These are phyloP conservation scores for Apocrypta bakeri DNA, from an alignment of 1,140 invertebrate species.

Conservation along the genomic window DNA sequence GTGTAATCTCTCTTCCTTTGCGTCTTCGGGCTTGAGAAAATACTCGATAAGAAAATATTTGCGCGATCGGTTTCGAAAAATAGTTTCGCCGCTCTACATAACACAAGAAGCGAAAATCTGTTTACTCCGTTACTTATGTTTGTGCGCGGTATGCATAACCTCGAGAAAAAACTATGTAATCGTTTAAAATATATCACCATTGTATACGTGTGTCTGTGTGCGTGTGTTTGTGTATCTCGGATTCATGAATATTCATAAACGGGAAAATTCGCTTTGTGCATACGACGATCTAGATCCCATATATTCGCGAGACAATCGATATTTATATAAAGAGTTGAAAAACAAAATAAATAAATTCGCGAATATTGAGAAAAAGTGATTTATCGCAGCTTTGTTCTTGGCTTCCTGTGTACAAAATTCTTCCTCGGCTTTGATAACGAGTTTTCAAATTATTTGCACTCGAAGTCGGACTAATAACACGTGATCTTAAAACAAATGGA, in stretches of 20 bases:
- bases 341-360: not conserved
- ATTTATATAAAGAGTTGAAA: too few species aligned
- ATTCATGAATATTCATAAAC: not conserved
- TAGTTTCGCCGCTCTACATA: not conserved
- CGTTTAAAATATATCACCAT: constrained; percentile 9
- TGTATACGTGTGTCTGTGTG: too few species aligned
- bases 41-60: constrained; percentile 30
- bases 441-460: too few species aligned
- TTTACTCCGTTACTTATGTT: not conserved
- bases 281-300: not conserved
- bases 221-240: not conserved
- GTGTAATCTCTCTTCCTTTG: not conserved
- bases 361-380: not conserved
- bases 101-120: not conserved
- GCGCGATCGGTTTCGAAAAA: constrained; percentile 20
- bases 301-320: not conserved
- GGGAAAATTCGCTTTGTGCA: not conserved
- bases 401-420: too few species aligned
- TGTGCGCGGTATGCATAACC: not conserved
- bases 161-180: not conserved
- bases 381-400: not conserved
- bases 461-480: too few species aligned
- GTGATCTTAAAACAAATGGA: too few species aligned
- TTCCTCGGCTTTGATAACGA: too few species aligned
- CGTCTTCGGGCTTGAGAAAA: not conserved